Evolutionary conservation across 2,888 invertebrate genomes (phyloP), one percentile per base, ranked within the genome.

Genomic region (Tridacna crocea): DNA sequence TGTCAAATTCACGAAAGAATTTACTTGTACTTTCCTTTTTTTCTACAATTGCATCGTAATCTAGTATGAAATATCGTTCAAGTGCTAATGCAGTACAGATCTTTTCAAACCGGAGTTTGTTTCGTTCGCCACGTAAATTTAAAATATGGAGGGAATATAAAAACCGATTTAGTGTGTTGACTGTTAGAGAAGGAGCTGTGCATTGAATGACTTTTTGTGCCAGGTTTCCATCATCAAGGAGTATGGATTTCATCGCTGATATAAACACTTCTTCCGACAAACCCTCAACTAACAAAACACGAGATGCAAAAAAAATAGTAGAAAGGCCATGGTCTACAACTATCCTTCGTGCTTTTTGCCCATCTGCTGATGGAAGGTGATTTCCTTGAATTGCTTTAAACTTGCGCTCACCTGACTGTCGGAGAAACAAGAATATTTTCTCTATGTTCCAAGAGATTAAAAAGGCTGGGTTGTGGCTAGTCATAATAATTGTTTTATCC

Each of bases 401-500:
- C 2, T 17, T 26, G 4, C n/a, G n/a, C n/a, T n/a, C n/a, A n/a
- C n/a, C n/a, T 22, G 10, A 77, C 51, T 0, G 26, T 47, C 47
- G 24, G 47, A 4, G 70, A 36, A 11, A 47, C 22, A 19, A 77
- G 72, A 0, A 77, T n/a, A n/a, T n/a, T n/a, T n/a, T n/a, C n/a
- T n/a, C n/a, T n/a, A n/a, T n/a, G n/a, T n/a, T n/a, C n/a, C n/a
- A n/a, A n/a, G n/a, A n/a, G n/a, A n/a, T n/a, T n/a, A n/a, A n/a
- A n/a, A n/a, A 78, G 0, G 47, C 27, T 3, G 63, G 65, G 19
- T 48, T 60, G 51, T 78, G 77, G 13, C 58, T 66, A 0, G n/a
- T 51, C 3, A 78, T 15, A 6, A 78, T 10, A 15, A 78, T 51
- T 2, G 47, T 47, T 65, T 78, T 78, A 36, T 78, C 15, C 10